A percentile compares a stretch with the other conserved stretches of the same genome.
phyloP scores from a whole-genome alignment of 2,797 vertebrate genomes.

The Etheostoma perlongum region DNA sequence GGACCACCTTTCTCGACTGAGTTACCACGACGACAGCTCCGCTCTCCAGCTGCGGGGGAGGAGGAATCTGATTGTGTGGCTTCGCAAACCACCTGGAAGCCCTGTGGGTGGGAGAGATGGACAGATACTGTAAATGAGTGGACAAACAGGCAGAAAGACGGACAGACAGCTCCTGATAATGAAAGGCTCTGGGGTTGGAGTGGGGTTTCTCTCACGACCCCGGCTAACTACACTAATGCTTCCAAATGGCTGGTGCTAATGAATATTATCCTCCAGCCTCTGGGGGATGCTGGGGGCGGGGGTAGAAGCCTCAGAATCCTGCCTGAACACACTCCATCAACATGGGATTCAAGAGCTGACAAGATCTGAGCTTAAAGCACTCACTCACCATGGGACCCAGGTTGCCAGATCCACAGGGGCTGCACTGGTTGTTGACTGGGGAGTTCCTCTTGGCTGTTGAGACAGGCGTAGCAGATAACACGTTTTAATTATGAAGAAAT shows the following conservation, averaged over 20 bases:
- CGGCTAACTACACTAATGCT: constrained; percentile 51
- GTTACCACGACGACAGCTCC: constrained; percentile 94
- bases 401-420: constrained; percentile 90
- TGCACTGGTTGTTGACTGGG: constrained; percentile 90
- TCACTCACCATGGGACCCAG: constrained; percentile 85
- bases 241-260: constrained; percentile 62
- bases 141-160: constrained; percentile 9
- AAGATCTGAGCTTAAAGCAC: constrained; percentile 19
- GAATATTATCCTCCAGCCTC: constrained; percentile 62
- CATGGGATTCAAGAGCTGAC: constrained; percentile 33
- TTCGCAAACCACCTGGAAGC: constrained; percentile 95
- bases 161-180: constrained; percentile 38
- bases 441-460: constrained; percentile 95
- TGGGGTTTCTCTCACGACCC: constrained; percentile 44
- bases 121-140: constrained; percentile 24
- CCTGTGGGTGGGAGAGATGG: constrained; percentile 75
- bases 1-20: constrained; percentile 94
- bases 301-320: constrained; percentile 31
- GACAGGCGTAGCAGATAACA: constrained; percentile 36
- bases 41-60: constrained; percentile 86
- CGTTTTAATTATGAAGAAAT: constrained; percentile 34
- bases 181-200: constrained; percentile 40
- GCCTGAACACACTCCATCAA: constrained; percentile 48
- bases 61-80: constrained; percentile 88
- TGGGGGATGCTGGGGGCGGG: constrained; percentile 3